These are phyloP conservation scores for Sternarchorhynchus goeldii DNA, from an alignment of 2,797 vertebrate species.

Conservation along the genomic window DNA sequence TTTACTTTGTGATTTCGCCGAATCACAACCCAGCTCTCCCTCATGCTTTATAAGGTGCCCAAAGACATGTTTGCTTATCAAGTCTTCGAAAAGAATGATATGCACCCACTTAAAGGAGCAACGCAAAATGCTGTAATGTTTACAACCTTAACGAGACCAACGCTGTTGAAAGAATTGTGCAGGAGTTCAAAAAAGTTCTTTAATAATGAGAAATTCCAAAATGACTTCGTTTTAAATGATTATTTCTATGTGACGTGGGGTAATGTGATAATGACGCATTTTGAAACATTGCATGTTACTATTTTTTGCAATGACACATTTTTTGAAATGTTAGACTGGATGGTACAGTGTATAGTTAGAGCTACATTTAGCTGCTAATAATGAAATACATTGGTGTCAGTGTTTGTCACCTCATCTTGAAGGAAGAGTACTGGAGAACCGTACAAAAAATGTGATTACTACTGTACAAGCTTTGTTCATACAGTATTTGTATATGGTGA, in stretches of 20 bases:
- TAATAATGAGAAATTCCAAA: conserved; percentile 75
- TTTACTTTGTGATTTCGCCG: conserved; percentile 72
- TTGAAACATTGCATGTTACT: conserved; percentile 81
- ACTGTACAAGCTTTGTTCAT: conserved; percentile 79
- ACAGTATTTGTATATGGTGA: conserved; percentile 76
- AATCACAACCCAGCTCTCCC: conserved; percentile 72
- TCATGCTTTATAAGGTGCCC: conserved; percentile 70
- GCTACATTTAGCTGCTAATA: conserved; percentile 71
- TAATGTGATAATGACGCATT: conserved; percentile 76
- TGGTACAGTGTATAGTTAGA: conserved; percentile 79
- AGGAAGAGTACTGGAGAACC: conserved; percentile 76
- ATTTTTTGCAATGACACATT: conserved; percentile 75
- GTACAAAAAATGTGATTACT: conserved; percentile 74
- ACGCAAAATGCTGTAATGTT: conserved; percentile 74
- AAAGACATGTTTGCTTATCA: conserved; percentile 74
- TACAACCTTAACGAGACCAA: conserved; percentile 83
- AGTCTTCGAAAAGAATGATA: conserved; percentile 68
- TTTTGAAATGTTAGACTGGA: conserved; percentile 75
- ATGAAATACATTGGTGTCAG: conserved; percentile 72
- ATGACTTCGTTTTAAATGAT: conserved; percentile 75
- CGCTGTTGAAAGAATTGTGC: conserved; percentile 83
- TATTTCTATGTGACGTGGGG: conserved; percentile 78
- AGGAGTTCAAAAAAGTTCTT: conserved; percentile 73
- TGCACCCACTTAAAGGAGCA: conserved; percentile 70
- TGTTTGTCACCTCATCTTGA: conserved; percentile 71